These are phyloP conservation scores for Rhopalosiphum padi DNA, from an alignment of 1,140 invertebrate species.

Conservation along the genomic window DNA sequence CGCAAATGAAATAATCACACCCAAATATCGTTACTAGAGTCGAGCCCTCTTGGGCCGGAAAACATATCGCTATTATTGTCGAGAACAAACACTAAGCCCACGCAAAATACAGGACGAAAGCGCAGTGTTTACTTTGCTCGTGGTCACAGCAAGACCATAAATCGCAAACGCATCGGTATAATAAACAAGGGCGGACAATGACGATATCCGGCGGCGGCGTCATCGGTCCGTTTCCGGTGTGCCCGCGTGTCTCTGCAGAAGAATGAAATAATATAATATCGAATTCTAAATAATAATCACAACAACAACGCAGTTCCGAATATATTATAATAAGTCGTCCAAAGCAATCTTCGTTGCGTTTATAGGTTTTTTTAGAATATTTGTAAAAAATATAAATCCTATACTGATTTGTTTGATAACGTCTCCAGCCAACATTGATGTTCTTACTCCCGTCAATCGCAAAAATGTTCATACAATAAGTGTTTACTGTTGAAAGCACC, in stretches of 20 bases:
- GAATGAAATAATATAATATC: neutral
- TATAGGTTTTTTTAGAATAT: neutral
- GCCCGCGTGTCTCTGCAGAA: neutral
- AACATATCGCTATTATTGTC: constrained; percentile 7
- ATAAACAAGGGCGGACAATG: constrained; percentile 31
- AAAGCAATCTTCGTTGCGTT: neutral
- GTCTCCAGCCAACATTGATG: no score
- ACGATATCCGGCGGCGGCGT: constrained; percentile 26
- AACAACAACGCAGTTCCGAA: neutral
- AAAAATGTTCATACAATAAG: no score
- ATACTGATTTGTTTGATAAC: no score
- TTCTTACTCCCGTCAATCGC: no score
- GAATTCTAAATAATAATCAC: neutral
- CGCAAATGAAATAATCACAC: neutral
- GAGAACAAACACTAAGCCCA: constrained; percentile 2
- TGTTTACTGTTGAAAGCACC: no score
- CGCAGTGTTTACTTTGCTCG: neutral
- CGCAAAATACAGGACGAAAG: neutral
- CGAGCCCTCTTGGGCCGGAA: neutral
- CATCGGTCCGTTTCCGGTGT: neutral
- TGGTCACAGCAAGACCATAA: constrained; percentile 1
- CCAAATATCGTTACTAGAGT: neutral
- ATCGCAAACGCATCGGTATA: neutral
- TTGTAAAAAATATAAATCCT: no score
- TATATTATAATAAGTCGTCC: neutral